Evolutionary conservation across 2,113 vertebrate genomes (phyloP).

Genomic region (Tyto alba): DNA sequence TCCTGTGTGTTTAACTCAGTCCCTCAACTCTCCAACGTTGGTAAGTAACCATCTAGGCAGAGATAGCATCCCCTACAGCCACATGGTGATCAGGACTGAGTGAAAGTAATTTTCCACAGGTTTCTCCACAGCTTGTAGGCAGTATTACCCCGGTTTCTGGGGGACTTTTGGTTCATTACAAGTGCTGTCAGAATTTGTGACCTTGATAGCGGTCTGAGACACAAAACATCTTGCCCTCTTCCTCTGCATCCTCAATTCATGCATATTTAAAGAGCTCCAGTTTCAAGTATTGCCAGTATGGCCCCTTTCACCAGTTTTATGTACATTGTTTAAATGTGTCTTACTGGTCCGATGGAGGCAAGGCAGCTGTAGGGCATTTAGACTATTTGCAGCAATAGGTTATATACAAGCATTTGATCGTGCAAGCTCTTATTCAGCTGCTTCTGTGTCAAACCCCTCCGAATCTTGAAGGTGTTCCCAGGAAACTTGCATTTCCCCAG

Average conservation of each 20-base stretch:
- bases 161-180: not conserved
- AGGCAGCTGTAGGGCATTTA: not conserved
- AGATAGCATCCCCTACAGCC: not conserved
- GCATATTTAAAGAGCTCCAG: not conserved
- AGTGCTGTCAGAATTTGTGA: not conserved
- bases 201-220: not conserved
- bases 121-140: not conserved
- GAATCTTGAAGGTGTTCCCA: not conserved
- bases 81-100: not conserved
- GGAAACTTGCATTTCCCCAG: not conserved
- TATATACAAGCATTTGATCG: not conserved
- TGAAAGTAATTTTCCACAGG: not conserved
- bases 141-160: not conserved
- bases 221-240: not conserved
- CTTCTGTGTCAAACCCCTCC: not conserved
- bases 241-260: not conserved
- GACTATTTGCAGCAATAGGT: not conserved
- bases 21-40: not conserved
- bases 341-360: not conserved
- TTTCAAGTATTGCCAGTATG: not conserved
- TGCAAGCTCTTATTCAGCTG: not conserved
- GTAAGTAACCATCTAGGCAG: not conserved
- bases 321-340: not conserved
- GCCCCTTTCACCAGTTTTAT: not conserved
- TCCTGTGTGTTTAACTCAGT: not conserved